Evolutionary conservation across 1,140 invertebrate species (phyloP).

Genomic region (Nilaparvata lugens): DNA sequence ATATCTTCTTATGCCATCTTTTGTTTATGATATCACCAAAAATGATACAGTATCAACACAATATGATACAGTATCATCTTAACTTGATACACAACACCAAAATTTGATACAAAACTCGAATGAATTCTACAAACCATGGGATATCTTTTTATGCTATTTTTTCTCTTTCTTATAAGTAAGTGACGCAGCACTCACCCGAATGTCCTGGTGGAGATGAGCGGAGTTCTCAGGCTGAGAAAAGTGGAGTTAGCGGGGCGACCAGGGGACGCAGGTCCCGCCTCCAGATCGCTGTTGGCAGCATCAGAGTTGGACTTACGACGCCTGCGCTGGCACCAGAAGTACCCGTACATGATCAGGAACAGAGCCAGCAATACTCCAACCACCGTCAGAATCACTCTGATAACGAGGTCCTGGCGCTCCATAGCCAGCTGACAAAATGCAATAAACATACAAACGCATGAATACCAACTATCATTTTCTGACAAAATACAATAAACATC

Average conservation of each 20-base stretch:
- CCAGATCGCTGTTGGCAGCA: conserved; percentile 23
- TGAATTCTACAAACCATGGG: too few relatives aligned
- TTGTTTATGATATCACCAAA: too few relatives aligned
- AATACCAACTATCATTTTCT: too few relatives aligned
- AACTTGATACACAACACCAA: too few relatives aligned
- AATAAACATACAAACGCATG: too few relatives aligned
- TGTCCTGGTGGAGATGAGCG: conserved; percentile 55
- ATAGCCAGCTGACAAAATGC: conserved; percentile 37
- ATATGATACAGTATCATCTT: too few relatives aligned
- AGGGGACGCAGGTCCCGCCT: conserved; percentile 16
- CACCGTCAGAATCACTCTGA: conserved; percentile 41
- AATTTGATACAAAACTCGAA: too few relatives aligned
- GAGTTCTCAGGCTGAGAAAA: conserved; percentile 66
- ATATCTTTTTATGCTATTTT: too few relatives aligned
- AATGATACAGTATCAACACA: too few relatives aligned
- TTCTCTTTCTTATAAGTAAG: too few relatives aligned
- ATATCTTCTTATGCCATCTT: too few relatives aligned
- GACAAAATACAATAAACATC: too few relatives aligned
- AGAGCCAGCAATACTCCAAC: conserved; percentile 38
- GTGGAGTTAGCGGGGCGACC: conserved; percentile 43
- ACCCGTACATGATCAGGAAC: conserved; percentile 37
- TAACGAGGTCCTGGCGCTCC: conserved; percentile 41
- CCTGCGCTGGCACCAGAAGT: conserved; percentile 36
- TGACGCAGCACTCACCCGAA: conserved; percentile 43
- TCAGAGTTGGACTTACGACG: conserved; percentile 34